phyloP scores from a whole-genome alignment of 2,113 vertebrate species.

The Pungitius pungitius region DNA sequence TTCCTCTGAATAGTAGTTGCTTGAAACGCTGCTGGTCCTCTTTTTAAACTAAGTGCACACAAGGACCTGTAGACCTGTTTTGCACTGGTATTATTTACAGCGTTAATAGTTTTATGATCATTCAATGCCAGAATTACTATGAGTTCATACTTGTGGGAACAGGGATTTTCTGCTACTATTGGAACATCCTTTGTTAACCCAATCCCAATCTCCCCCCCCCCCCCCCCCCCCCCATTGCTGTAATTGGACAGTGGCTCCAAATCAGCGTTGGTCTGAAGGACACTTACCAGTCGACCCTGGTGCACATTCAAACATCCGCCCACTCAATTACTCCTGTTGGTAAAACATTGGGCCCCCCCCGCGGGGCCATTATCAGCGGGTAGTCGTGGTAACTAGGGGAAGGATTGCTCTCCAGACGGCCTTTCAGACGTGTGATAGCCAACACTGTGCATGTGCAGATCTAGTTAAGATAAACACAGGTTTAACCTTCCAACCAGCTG shows the following conservation, averaged over 20 bases:
- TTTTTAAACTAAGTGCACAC: neutral
- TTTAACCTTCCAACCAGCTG: neutral
- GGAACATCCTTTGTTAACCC: conserved; percentile 48
- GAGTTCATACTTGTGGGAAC: neutral
- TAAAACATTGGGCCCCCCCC: conserved; percentile 62
- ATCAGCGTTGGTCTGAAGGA: conserved; percentile 60
- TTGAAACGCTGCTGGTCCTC: conserved; percentile 1
- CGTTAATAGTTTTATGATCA: neutral
- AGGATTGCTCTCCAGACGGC: conserved; percentile 8
- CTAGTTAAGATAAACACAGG: neutral
- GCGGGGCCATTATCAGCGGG: conserved; percentile 42
- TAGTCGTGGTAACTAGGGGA: conserved; percentile 24
- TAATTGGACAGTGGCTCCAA: conserved; percentile 64
- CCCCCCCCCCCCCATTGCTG: conserved; percentile 50
- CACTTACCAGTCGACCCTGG: conserved; percentile 47
- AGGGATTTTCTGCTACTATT: neutral
- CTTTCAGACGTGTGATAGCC: neutral
- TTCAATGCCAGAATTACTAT: neutral
- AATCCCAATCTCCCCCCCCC: conserved; percentile 33
- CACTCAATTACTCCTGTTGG: conserved; percentile 52
- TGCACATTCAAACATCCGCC: conserved; percentile 64
- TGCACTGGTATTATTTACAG: neutral
- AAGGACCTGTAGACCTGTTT: neutral
- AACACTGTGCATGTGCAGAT: conserved; percentile 10
- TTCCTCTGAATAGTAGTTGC: conserved; percentile 36